phyloP scores from a whole-genome alignment of 2,888 invertebrate species.

The Sarcophaga subvicina region DNA sequence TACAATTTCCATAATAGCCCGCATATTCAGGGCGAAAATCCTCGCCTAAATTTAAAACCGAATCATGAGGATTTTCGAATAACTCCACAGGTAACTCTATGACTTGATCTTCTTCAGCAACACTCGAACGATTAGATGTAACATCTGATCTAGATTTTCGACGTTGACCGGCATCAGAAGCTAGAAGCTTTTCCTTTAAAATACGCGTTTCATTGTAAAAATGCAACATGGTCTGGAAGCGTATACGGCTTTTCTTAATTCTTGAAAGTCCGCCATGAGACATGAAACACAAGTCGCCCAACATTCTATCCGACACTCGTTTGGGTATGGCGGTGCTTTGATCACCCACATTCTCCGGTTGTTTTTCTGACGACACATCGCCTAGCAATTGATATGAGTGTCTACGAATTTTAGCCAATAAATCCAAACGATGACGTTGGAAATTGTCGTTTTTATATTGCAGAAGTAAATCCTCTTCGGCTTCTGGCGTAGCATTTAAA shows the following conservation, averaged over 20 bases:
- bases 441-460: conserved; percentile 73
- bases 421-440: conserved; percentile 73
- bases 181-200: conserved; percentile 70
- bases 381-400: conserved; percentile 57
- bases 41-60: conserved; percentile 72
- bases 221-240: conserved; percentile 71
- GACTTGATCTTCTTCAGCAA: conserved; percentile 70
- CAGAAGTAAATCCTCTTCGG: conserved; percentile 71
- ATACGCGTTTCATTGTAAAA: conserved; percentile 71
- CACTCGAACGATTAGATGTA: not conserved
- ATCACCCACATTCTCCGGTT: not conserved
- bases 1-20: conserved; percentile 74
- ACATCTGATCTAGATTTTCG: conserved; percentile 41
- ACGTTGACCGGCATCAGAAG: conserved; percentile 67
- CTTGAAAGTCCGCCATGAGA: conserved; percentile 71
- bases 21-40: conserved; percentile 73
- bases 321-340: conserved; percentile 12
- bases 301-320: conserved; percentile 64
- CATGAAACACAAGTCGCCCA: conserved; percentile 72
- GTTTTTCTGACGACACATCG: not conserved
- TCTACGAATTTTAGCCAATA: conserved; percentile 71
- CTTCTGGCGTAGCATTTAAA: conserved; percentile 69
- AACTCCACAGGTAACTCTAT: conserved; percentile 73
- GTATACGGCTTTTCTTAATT: conserved; percentile 71
- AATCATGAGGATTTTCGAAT: conserved; percentile 75